These are phyloP conservation scores for Phytoseiulus persimilis DNA, from an alignment of 2,888 invertebrate species.

Conservation along the genomic window DNA sequence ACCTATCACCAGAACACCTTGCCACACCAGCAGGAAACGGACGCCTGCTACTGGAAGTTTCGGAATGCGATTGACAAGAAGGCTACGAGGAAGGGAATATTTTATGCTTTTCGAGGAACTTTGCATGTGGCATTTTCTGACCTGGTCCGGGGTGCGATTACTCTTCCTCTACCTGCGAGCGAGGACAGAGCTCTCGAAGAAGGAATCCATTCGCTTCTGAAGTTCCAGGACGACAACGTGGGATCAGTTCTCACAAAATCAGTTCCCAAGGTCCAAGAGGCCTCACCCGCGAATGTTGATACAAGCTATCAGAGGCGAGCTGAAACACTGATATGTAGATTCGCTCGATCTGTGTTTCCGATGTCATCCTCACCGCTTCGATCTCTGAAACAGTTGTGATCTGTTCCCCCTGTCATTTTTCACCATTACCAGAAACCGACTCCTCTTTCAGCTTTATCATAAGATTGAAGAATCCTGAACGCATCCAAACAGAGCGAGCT, in stretches of 20 bases:
- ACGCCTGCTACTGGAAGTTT: neutral
- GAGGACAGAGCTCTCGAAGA: no score
- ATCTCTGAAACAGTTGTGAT: neutral
- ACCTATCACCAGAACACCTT: neutral
- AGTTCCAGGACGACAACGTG: no score
- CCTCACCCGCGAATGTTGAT: neutral
- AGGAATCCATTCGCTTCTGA: no score
- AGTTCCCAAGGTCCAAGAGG: neutral
- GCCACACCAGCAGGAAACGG: neutral
- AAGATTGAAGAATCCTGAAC: neutral
- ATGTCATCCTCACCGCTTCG: neutral
- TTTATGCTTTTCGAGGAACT: no score
- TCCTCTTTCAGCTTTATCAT: neutral
- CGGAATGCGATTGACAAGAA: neutral
- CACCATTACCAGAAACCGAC: neutral
- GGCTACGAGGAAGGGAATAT: no score
- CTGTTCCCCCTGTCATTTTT: neutral
- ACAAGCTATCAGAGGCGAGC: neutral
- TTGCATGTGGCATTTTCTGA: no score
- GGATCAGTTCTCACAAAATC: neutral
- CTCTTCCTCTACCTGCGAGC: no score
- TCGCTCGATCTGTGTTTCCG: no score
- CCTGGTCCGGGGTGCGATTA: no score
- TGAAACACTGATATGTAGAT: neutral
- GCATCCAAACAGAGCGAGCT: neutral